These are phyloP conservation scores for Agonopterix alstromeriana DNA, from an alignment of 2,888 invertebrate species.

Conservation along the genomic window DNA sequence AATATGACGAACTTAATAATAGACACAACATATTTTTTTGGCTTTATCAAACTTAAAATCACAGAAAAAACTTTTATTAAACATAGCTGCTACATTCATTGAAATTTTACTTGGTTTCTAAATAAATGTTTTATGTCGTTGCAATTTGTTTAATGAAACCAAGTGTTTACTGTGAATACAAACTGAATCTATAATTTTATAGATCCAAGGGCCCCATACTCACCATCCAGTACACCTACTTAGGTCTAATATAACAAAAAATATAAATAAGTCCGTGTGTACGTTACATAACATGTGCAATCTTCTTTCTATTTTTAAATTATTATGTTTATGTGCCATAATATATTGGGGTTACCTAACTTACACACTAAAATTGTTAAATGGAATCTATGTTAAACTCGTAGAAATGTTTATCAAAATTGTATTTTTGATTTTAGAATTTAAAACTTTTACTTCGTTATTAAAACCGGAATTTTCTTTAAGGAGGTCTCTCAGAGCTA, in stretches of 20 bases:
- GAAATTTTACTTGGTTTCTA: conserved; percentile 20
- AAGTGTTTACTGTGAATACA: conserved; percentile 18
- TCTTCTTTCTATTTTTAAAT: conserved; percentile 47
- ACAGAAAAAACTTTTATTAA: conserved; percentile 48
- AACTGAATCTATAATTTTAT: conserved; percentile 17
- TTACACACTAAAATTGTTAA: conserved; percentile 25
- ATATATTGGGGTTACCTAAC: conserved; percentile 40
- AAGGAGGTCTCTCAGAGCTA: too few species aligned
- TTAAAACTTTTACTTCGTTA: too few species aligned
- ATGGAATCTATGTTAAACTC: conserved; percentile 18
- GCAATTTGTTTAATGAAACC: conserved; percentile 13
- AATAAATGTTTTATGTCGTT: conserved; percentile 14
- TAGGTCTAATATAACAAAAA: conserved; percentile 68
- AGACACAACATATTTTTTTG: conserved; percentile 63
- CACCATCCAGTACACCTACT: conserved; percentile 43
- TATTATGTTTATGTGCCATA: conserved; percentile 41
- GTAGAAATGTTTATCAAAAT: conserved; percentile 42
- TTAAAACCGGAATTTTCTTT: too few species aligned
- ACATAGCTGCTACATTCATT: conserved; percentile 30
- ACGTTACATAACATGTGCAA: conserved; percentile 71
- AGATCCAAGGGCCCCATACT: conserved; percentile 43
- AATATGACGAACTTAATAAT: conserved; percentile 39
- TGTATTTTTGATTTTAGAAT: conserved; percentile 11
- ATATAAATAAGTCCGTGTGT: conserved; percentile 70
- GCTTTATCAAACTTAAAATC: conserved; percentile 63